These are phyloP conservation scores for Sylvicola cinctus DNA, from an alignment of 2,888 invertebrate species.

Conservation along the genomic window DNA sequence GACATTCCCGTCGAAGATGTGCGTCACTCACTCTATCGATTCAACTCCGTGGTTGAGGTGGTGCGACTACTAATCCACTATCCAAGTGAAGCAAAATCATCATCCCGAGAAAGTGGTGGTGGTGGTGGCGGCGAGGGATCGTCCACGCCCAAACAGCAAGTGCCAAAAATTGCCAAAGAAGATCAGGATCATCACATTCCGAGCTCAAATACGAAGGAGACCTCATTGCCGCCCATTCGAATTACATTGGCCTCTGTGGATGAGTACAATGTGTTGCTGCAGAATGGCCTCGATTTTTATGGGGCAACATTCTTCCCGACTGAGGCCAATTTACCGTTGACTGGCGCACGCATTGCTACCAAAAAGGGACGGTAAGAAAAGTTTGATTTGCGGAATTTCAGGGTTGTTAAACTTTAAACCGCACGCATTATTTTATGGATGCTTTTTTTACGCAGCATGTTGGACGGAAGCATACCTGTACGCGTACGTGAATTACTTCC, in stretches of 20 bases:
- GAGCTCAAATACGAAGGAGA: constrained; percentile 27
- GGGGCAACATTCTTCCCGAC: constrained; percentile 77
- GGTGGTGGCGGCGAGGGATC: constrained; percentile 18
- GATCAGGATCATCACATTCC: constrained; percentile 24
- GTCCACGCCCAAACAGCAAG: constrained; percentile 25
- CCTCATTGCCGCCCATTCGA: constrained; percentile 41
- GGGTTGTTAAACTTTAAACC: constrained; percentile 1
- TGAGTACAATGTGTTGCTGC: constrained; percentile 55
- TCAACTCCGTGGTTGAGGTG: constrained; percentile 61
- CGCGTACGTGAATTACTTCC: constrained; percentile 54
- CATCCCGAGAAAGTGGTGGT: constrained; percentile 1
- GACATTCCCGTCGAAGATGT: constrained; percentile 73
- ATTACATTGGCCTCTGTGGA: constrained; percentile 56
- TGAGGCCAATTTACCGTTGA: constrained; percentile 47
- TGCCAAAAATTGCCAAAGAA: constrained; percentile 28
- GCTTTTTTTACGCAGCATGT: constrained; percentile 28
- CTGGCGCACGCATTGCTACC: constrained; percentile 36
- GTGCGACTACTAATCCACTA: constrained; percentile 36
- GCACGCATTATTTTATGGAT: constrained; percentile 3
- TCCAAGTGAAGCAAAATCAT: constrained; percentile 12
- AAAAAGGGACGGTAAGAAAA: constrained; percentile 21
- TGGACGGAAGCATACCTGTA: constrained; percentile 44
- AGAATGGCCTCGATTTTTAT: constrained; percentile 71
- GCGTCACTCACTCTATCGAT: constrained; percentile 59
- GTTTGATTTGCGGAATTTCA: neutral